phyloP scores from a whole-genome alignment of 2,113 vertebrate species.

The Notothenia rossii region DNA sequence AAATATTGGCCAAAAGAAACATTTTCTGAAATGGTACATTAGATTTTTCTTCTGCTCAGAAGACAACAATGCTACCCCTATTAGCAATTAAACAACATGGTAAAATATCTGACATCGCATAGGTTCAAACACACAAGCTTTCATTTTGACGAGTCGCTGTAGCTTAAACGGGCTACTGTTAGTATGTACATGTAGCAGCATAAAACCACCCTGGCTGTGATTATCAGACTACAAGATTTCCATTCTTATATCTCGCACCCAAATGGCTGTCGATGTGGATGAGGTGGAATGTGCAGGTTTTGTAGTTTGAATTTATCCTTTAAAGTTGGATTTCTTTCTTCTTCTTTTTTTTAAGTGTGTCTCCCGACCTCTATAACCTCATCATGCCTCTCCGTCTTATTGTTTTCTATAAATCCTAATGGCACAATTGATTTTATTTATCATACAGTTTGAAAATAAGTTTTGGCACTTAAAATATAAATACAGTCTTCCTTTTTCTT shows the following conservation, averaged over 20 bases:
- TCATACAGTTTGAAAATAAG: slow-evolving; percentile 68
- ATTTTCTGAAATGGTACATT: slow-evolving; percentile 39
- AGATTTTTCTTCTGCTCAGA: slow-evolving; percentile 54
- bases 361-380: slow-evolving; percentile 3
- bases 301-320: slow-evolving; percentile 47
- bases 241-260: slow-evolving; percentile 43
- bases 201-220: slow-evolving; percentile 64
- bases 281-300: slow-evolving; percentile 75
- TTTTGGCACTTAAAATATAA: slow-evolving; percentile 83
- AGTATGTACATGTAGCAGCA: slow-evolving; percentile 80
- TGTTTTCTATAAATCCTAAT: slow-evolving; percentile 54
- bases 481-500: slow-evolving; percentile 64
- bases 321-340: slow-evolving; percentile 40
- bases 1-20: slow-evolving; percentile 34
- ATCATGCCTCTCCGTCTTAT: slow-evolving; percentile 29
- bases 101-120: slow-evolving; percentile 71
- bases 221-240: slow-evolving; percentile 61
- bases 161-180: slow-evolving; percentile 63
- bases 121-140: slow-evolving; percentile 57
- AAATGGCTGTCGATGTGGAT: slow-evolving; percentile 67
- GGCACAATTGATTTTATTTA: slow-evolving; percentile 70
- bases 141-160: slow-evolving; percentile 58
- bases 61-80: slow-evolving; percentile 65
- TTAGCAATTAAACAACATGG: slow-evolving; percentile 51
- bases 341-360: not conserved